Percentiles rank a stretch among this genome's conserved stretches.
Conservation (phyloP, 2,113 vertebrate genomes). For the Eupsittula cactorum region DNA sequence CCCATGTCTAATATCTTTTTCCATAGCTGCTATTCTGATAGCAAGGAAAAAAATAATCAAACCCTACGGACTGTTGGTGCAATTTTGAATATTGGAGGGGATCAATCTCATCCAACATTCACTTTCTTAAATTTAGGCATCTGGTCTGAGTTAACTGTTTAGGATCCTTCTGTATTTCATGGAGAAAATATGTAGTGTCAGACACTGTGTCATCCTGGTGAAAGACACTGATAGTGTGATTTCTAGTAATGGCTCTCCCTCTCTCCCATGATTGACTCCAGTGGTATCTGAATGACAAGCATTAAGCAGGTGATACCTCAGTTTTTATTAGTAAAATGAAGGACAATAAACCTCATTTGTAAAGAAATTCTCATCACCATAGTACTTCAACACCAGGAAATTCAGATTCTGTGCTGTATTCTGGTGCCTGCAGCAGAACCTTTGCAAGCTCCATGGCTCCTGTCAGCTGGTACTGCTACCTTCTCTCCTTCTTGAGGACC, state of each 20-base stretch:
- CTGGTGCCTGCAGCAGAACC: rapidly evolving
- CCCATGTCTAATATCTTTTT: neutral
- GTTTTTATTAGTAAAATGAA: neutral
- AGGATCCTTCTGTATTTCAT: neutral
- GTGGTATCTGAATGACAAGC: neutral
- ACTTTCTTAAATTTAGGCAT: neutral
- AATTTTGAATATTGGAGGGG: neutral
- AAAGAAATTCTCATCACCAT: neutral
- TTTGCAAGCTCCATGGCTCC: neutral
- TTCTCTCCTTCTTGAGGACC: rapidly evolving
- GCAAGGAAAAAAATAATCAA: neutral
- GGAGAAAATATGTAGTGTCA: neutral
- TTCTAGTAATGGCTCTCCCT: neutral
- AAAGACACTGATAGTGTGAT: neutral
- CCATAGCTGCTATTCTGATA: neutral
- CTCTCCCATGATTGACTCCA: neutral
- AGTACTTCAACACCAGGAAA: neutral
- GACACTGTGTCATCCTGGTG: neutral
- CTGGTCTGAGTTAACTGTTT: neutral
- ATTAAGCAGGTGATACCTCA: neutral
- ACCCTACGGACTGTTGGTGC: neutral
- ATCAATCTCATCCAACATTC: neutral
- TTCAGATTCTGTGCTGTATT: neutral
- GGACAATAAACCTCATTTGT: neutral
- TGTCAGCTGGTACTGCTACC: neutral